These are phyloP conservation scores for Holcopasites calliopsidis DNA, from an alignment of 1,140 invertebrate species.

Conservation along the genomic window DNA sequence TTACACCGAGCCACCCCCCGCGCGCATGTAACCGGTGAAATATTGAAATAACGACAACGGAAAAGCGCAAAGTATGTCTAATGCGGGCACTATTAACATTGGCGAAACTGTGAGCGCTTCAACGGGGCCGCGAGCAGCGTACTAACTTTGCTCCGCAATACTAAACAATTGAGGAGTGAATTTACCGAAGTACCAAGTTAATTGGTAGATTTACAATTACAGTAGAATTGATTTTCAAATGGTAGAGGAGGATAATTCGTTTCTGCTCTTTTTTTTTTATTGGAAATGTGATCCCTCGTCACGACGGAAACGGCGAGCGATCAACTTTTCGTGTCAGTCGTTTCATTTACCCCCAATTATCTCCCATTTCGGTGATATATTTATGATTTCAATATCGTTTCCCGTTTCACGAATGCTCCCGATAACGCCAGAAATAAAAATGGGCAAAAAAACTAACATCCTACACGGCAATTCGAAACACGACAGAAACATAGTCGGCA, in stretches of 20 bases:
- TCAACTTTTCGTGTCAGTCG: constrained; percentile 9
- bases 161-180: not conserved
- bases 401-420: not conserved
- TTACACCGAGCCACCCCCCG: constrained; percentile 28
- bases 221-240: not conserved
- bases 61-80: constrained; percentile 24
- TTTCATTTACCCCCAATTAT: constrained; percentile 25
- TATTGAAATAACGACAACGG: constrained; percentile 43
- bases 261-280: too few relatives aligned
- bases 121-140: not conserved
- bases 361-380: not conserved
- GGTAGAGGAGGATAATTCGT: too few relatives aligned
- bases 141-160: not conserved
- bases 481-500: not conserved
- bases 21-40: constrained; percentile 31
- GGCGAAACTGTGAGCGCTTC: not conserved
- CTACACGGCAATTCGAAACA: not conserved
- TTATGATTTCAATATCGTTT: constrained; percentile 32
- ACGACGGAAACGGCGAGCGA: not conserved
- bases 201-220: not conserved
- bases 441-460: not conserved
- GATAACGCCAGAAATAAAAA: not conserved
- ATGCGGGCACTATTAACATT: constrained; percentile 27
- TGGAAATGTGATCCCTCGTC: too few relatives aligned
- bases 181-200: not conserved